Conservation (phyloP, 2,888 invertebrate species). For the Nymphalis polychloros region DNA sequence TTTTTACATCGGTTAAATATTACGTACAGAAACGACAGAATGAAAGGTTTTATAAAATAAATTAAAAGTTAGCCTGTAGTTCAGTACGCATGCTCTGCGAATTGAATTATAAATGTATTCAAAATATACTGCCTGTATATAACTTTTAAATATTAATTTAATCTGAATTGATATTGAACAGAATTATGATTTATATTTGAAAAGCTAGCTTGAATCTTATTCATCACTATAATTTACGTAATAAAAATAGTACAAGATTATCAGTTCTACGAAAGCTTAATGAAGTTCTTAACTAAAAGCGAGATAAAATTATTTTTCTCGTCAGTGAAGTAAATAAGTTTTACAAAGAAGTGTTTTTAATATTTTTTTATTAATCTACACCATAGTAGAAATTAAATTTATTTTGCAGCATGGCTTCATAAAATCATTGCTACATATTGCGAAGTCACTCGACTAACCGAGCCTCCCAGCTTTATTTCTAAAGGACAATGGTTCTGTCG, state of each 20-base stretch:
- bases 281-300: conserved; percentile 1
- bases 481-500: conserved; percentile 63
- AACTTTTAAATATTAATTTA: too few species aligned
- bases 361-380: not conserved
- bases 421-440: conserved; percentile 53
- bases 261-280: not conserved
- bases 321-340: not conserved
- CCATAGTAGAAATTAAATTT: conserved; percentile 40
- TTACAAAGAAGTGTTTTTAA: not conserved
- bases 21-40: not conserved
- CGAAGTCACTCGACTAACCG: conserved; percentile 55
- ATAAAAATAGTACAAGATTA: not conserved
- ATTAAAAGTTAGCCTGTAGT: too few species aligned
- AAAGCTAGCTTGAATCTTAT: too few species aligned
- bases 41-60: too few species aligned
- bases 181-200: too few species aligned
- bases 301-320: not conserved
- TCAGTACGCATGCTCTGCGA: too few species aligned
- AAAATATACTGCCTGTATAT: too few species aligned
- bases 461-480: conserved; percentile 64
- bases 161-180: too few species aligned
- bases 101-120: too few species aligned
- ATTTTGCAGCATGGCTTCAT: conserved; percentile 45
- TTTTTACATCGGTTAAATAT: conserved; percentile 4
- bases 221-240: not conserved